Base-by-base conservation (phyloP, 1,140 invertebrate genomes). In the Pogonus chalceus region DNA sequence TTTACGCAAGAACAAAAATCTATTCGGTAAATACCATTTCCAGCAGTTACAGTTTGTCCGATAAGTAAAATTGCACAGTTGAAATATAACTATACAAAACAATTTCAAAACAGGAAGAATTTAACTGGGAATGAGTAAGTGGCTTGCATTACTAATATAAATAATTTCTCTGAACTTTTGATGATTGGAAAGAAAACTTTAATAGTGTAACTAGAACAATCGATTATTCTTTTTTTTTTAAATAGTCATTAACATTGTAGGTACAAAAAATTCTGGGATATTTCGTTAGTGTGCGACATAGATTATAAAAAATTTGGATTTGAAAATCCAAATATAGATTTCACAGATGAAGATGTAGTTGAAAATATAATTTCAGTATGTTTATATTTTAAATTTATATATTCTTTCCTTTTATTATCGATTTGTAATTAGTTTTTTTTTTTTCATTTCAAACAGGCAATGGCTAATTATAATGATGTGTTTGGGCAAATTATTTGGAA, bases 1-100 rank as follows among this genome's bases (percentile, higher is more conserved):
- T 52, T 52, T 39, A 9, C 50, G 10, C 22, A 52, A 16, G 10
- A 26, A 39, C 20, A 24, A 20, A 52, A 26, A 9, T 31, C 50
- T 16, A 43, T 43, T 10, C 18, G 37, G 37, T 7, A 43, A 43
- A 43, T 43, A 43, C 37, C 37, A 9, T 43, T 43, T 43, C 37
- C 37, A 9, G 37, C 37, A 18, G 16, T 43, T 4, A 43, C 37
- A 4, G 18, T 43, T 4, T 43, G 37, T 18, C 37, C 37, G 7
- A 4, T 43, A 43, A 43, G 18, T 43, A 43, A 43, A 43, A 16
- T 43, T 3, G 7, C 4, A 18, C 37, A 43, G 18, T 10, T 3
- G 9, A 9, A 3, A 3, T 43, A 43, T 43, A 43, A 43, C 16
- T 43, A 12, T 43, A 43, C 37, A 12, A 18, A 43, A 18, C 3